Evolutionary conservation across 2,113 vertebrate genomes (phyloP).

Genomic region (Macrotis lagotis): DNA sequence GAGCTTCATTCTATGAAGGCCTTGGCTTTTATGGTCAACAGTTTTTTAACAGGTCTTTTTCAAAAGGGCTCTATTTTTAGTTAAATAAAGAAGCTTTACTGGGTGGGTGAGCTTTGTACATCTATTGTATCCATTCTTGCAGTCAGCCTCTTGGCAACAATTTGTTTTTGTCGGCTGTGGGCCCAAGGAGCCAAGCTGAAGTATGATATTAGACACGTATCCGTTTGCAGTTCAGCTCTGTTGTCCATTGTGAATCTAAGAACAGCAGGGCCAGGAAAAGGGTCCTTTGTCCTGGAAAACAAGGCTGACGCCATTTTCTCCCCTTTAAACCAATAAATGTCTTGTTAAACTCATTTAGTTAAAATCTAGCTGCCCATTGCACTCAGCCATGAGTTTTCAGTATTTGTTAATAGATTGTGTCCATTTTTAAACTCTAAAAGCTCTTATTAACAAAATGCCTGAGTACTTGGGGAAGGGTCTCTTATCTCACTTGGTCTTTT

Average conservation of each 20-base stretch:
- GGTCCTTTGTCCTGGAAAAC: background rate
- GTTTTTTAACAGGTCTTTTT: too few relatives aligned
- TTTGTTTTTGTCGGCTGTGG: background rate
- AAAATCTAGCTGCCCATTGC: background rate
- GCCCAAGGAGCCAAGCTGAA: background rate
- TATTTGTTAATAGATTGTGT: too few relatives aligned
- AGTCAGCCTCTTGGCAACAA: background rate
- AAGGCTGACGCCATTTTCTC: background rate
- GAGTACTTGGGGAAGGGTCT: background rate
- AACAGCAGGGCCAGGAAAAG: background rate
- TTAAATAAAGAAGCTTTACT: background rate
- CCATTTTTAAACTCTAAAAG: background rate
- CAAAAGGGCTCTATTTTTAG: background rate
- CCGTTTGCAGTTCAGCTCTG: background rate
- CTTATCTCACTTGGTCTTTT: conserved; percentile 11
- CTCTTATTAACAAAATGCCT: background rate
- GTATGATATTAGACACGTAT: background rate
- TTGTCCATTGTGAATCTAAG: background rate
- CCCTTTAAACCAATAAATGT: background rate
- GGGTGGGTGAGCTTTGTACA: background rate
- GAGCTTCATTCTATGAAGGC: background rate
- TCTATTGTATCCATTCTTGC: background rate
- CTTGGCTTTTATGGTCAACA: too few relatives aligned
- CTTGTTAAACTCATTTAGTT: background rate
- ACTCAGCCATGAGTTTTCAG: background rate